A percentile compares a stretch with the other conserved stretches of the same genome.
Conservation (phyloP, 2,888 invertebrate species). For the Ametastegia equiseti region DNA sequence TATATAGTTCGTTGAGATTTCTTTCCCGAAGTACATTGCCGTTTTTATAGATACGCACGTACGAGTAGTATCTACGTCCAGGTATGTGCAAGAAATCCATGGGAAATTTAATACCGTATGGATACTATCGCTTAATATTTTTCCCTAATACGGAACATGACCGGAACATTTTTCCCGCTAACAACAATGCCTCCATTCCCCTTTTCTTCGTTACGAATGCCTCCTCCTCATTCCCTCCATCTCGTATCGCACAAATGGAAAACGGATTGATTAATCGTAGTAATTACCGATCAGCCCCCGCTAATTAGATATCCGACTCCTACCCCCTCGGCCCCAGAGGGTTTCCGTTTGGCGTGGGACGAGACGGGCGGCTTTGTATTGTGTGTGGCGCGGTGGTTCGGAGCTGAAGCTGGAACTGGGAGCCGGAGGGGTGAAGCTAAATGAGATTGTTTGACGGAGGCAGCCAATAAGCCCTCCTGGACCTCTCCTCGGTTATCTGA, state of each 20-base stretch:
- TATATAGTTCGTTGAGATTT: no score
- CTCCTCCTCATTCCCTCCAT: constrained; percentile 57
- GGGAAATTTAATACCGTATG: constrained; percentile 35
- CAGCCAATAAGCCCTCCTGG: constrained; percentile 62
- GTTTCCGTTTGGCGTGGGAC: constrained; percentile 63
- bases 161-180: constrained; percentile 54
- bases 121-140: constrained; percentile 50
- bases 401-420: constrained; percentile 57
- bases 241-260: constrained; percentile 74
- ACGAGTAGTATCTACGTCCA: not conserved
- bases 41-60: no score
- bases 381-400: constrained; percentile 34
- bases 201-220: constrained; percentile 53
- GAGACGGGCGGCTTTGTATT: constrained; percentile 48
- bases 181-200: constrained; percentile 58
- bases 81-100: not conserved
- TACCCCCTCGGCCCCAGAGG: constrained; percentile 69
- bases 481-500: not conserved
- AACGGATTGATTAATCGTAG: constrained; percentile 79
- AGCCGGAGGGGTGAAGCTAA: constrained; percentile 64
- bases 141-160: not conserved
- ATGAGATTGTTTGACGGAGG: constrained; percentile 74
- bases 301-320: constrained; percentile 76
- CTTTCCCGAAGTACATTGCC: no score
- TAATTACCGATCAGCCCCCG: constrained; percentile 78